A percentile compares a stretch with the other conserved stretches of the same genome.
phyloP scores from a whole-genome alignment of 2,113 vertebrate species.

The Alligator mississippiensis region DNA sequence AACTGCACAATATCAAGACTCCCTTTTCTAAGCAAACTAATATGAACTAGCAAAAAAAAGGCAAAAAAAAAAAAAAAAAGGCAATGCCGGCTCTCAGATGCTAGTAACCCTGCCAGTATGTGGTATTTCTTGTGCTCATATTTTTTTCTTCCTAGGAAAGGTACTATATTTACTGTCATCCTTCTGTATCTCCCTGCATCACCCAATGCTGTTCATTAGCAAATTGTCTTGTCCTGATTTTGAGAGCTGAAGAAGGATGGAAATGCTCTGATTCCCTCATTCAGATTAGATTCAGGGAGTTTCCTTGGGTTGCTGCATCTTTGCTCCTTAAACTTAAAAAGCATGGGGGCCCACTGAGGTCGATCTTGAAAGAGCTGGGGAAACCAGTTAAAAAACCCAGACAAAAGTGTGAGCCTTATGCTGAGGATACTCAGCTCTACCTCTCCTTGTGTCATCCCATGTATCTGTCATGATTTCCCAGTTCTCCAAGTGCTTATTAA shows the following conservation, averaged over 20 bases:
- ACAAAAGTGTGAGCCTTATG: too few species aligned
- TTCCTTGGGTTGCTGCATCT: background rate
- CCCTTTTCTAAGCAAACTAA: background rate
- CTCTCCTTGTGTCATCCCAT: too few species aligned
- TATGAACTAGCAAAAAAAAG: rapidly evolving
- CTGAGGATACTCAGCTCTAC: too few species aligned
- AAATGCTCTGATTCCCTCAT: background rate
- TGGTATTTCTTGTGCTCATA: background rate
- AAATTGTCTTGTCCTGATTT: background rate
- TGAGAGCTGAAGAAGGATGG: background rate
- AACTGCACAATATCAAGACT: rapidly evolving
- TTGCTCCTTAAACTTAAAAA: background rate
- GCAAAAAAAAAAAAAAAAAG: background rate
- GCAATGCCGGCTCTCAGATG: background rate
- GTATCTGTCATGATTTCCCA: too few species aligned
- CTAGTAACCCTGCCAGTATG: background rate
- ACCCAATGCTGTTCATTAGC: background rate
- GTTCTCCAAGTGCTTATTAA: too few species aligned
- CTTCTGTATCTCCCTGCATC: background rate
- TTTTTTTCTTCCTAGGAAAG: background rate
- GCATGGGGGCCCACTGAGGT: too few species aligned
- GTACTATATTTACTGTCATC: background rate
- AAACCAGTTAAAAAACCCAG: too few species aligned
- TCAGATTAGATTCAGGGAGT: background rate
- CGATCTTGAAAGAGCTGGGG: too few species aligned